These are phyloP conservation scores for Sardinella longiceps DNA, from an alignment of 2,797 vertebrate species.

Conservation along the genomic window DNA sequence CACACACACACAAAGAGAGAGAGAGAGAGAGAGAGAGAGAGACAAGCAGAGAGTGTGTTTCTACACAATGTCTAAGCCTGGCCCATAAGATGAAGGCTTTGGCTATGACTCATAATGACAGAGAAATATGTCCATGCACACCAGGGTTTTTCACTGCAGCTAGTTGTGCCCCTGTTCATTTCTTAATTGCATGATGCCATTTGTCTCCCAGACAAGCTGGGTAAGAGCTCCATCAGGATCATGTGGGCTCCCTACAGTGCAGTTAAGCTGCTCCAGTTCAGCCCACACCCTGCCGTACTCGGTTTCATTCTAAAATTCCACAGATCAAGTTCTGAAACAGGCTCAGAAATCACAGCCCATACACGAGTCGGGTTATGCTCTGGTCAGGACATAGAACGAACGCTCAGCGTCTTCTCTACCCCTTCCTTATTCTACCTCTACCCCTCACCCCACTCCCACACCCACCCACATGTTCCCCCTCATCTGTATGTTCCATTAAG, in stretches of 20 bases:
- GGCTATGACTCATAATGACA: neutral
- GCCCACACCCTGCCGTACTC: neutral
- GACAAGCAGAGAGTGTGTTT: neutral
- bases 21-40: neutral
- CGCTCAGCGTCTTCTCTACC: neutral
- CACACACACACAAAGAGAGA: neutral
- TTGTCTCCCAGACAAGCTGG: neutral
- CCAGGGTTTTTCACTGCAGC: neutral
- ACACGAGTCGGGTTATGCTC: neutral
- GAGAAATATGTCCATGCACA: neutral
- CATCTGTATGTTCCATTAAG: neutral
- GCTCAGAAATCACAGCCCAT: neutral
- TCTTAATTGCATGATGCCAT: conserved; percentile 15
- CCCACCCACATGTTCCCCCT: neutral
- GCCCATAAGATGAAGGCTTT: neutral
- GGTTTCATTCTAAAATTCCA: neutral
- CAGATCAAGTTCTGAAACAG: neutral
- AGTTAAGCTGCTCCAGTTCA: neutral
- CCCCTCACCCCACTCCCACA: neutral
- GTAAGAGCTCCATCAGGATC: neutral
- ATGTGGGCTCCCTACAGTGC: neutral
- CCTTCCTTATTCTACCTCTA: neutral
- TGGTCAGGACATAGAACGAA: neutral
- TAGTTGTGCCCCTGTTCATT: neutral
- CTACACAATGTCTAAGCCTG: neutral